Evolutionary conservation across 1,140 invertebrate genomes (phyloP).

Genomic region (Cepaea nemoralis): DNA sequence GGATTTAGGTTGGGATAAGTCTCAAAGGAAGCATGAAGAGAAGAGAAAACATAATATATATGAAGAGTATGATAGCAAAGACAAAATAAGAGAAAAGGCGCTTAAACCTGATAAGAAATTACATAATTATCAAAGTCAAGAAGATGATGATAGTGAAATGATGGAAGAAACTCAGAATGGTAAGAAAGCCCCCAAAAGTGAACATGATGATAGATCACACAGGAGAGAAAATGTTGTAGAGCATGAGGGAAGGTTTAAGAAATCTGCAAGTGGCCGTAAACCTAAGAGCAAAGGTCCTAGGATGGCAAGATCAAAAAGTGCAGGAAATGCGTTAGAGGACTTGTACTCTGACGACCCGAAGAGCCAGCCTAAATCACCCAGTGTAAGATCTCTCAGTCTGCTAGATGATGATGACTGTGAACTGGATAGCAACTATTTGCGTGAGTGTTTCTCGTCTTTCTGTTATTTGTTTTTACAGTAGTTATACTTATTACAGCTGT

Average conservation of each 20-base stretch:
- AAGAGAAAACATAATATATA: constrained; percentile 1
- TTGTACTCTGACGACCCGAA: not conserved
- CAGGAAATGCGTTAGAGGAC: constrained; percentile 37
- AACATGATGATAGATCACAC: constrained; percentile 5
- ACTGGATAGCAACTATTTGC: constrained; percentile 27
- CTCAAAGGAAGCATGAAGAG: not conserved
- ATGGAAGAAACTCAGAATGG: not conserved
- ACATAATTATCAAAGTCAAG: constrained; percentile 13
- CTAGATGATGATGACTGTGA: constrained; percentile 32
- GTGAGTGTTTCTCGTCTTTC: constrained; percentile 22
- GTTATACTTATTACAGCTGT: too few relatives aligned
- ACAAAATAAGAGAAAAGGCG: not conserved
- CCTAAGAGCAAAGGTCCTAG: constrained; percentile 30
- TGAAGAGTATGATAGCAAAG: not conserved
- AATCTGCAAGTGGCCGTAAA: constrained; percentile 32
- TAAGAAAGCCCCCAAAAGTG: not conserved
- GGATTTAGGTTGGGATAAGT: not conserved
- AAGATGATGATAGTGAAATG: constrained; percentile 15
- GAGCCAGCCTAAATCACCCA: constrained; percentile 24
- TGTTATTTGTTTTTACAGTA: too few relatives aligned
- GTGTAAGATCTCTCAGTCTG: constrained; percentile 36
- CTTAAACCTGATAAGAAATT: constrained; percentile 14
- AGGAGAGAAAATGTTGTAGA: constrained; percentile 22
- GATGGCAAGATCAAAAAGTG: constrained; percentile 34
- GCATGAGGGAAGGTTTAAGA: constrained; percentile 36